Evolutionary conservation across 2,888 invertebrate species (phyloP), one percentile per base, ranked within the genome.

Genomic region (Leptopilina syphax): DNA sequence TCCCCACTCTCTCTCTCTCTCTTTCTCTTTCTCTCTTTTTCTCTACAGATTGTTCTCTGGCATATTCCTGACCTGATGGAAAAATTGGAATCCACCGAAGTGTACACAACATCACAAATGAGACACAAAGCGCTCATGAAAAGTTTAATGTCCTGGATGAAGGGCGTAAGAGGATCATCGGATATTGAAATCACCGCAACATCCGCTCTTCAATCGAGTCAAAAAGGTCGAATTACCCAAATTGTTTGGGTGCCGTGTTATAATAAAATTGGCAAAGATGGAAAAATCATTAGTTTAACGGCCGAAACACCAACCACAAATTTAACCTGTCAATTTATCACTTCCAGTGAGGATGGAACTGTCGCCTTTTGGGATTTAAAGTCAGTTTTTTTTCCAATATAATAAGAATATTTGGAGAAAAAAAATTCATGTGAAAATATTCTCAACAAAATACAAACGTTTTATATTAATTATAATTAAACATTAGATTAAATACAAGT

Each of bases 351-450:
- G 83, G 96, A 96, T 89, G 96, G 96, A 0, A 93, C 92, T 0
- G 92, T 96, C 70, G 93, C 95, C 65, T 94, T 96, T 87, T 96
- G 96, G 96, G 95, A 95, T 92, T 91, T 96, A 76, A 94, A 94
- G 82, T 92, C 77, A 78, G 27, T 47, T 27, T 50, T 70, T 80
- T 60, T 3, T 4, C 34, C 34, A 34, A 34, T 34, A 27, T 27
- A 34, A 3, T 34, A 34, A 3, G 34, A 34, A 34, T 34, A 34
- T 34, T 34, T 34, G 34, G 34, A 4, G 34, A 1, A 4, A 34
- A 34, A 34, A 34, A 34, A 34, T 3, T 34, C 34, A 34, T 18
- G 18, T 18, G 18, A 18, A 34, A 34, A 34, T 34, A 34, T 34
- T 34, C 2, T 4, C 34, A 34, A 34, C 34, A 34, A 34, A 34